Conservation (phyloP, 2,797 vertebrate species). For the Halcyon chelicuti region DNA sequence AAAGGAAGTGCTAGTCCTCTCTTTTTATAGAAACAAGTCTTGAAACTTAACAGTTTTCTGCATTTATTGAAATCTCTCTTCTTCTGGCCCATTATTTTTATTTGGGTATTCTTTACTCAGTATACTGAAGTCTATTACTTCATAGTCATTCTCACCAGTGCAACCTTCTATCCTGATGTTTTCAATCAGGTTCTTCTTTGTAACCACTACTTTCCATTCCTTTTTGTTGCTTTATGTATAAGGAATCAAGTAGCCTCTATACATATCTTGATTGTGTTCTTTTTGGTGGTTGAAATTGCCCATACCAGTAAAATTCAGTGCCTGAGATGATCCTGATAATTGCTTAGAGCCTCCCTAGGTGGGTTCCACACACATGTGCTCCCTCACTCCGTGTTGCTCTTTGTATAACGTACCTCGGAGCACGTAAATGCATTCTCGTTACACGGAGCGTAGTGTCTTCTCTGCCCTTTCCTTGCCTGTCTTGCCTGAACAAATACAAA, state of each 20-base stretch:
- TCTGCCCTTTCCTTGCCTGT: background rate
- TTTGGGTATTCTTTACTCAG: background rate
- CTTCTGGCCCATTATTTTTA: background rate
- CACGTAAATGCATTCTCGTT: background rate
- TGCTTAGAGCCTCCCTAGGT: background rate
- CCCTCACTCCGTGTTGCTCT: background rate
- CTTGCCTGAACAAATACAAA: background rate
- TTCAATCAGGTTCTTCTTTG: background rate
- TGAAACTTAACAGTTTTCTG: background rate
- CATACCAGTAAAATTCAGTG: background rate
- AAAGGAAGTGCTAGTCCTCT: background rate
- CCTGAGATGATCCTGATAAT: background rate
- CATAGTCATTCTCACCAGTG: background rate
- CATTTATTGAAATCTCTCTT: background rate
- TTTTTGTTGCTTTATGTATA: background rate
- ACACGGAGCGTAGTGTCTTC: background rate
- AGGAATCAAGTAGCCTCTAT: background rate
- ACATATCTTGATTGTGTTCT: background rate
- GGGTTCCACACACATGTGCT: background rate
- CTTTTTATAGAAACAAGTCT: background rate
- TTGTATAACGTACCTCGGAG: background rate
- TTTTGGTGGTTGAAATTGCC: background rate
- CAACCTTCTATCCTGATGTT: background rate
- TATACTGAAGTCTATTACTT: background rate
- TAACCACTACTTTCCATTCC: background rate